Conservation (phyloP, 2,888 invertebrate genomes). For the Napeogenes inachia region DNA sequence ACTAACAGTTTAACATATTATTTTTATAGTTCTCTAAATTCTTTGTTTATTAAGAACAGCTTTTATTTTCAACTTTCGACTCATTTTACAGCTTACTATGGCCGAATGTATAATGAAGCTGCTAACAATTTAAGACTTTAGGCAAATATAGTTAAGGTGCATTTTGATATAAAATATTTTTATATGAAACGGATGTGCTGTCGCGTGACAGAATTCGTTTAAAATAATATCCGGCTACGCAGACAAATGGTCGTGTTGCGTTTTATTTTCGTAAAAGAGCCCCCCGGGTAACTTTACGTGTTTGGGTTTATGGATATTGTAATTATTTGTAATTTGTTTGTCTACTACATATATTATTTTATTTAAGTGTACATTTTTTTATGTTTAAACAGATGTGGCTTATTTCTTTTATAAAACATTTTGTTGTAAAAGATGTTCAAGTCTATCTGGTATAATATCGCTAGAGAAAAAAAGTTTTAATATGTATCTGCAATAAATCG, state of each 20-base stretch:
- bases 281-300: not conserved
- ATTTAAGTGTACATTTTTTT: too few relatives aligned
- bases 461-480: not conserved
- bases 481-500: not conserved
- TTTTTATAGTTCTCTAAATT: not conserved
- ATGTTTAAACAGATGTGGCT: too few relatives aligned
- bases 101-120: not conserved
- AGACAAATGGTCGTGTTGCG: constrained; percentile 21
- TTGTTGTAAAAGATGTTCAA: too few relatives aligned
- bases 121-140: not conserved
- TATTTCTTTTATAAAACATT: too few relatives aligned
- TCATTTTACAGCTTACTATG: not conserved
- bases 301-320: too few relatives aligned
- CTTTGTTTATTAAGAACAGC: not conserved
- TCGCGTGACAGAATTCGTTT: constrained; percentile 29
- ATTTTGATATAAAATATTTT: not conserved
- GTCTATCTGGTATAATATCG: not conserved
- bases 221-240: constrained; percentile 28
- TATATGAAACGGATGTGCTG: constrained; percentile 20
- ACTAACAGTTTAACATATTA: not conserved
- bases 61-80: constrained; percentile 4
- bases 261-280: constrained; percentile 20
- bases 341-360: too few relatives aligned
- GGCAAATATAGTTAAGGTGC: not conserved
- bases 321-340: too few relatives aligned